phyloP scores from a whole-genome alignment of 2,797 vertebrate genomes.

The Meda fulgida region DNA sequence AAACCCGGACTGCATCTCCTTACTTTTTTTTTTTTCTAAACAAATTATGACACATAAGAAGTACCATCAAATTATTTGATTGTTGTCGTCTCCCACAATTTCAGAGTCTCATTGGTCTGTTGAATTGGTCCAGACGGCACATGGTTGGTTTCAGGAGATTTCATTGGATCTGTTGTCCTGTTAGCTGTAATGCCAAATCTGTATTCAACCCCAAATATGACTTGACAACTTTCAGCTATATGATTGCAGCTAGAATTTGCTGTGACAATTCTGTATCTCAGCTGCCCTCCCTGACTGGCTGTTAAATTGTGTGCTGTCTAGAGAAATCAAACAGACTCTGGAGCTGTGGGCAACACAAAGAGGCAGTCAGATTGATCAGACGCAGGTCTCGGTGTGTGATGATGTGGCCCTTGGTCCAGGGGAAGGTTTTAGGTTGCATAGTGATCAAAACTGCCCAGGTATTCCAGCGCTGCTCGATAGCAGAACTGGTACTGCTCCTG shows the following conservation, averaged over 20 bases:
- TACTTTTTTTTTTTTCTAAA: background rate
- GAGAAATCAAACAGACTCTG: constrained; percentile 34
- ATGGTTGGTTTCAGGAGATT: background rate
- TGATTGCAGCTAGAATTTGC: constrained; percentile 16
- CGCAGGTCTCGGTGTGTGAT: constrained; percentile 77
- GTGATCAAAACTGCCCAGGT: constrained; percentile 99
- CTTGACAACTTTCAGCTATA: constrained; percentile 18
- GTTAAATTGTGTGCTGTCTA: constrained; percentile 40
- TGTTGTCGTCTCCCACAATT: constrained; percentile 21
- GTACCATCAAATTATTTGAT: constrained; percentile 1
- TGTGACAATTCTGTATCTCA: constrained; percentile 19
- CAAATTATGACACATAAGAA: constrained; percentile 2
- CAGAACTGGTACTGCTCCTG: constrained; percentile 99
- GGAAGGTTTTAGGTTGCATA: constrained; percentile 96
- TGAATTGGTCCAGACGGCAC: constrained; percentile 39
- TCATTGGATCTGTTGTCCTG: background rate
- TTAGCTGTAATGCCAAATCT: background rate
- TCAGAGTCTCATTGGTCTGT: constrained; percentile 5
- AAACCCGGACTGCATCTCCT: constrained; percentile 11
- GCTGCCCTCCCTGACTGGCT: constrained; percentile 17
- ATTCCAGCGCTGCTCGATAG: constrained; percentile 96
- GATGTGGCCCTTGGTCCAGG: constrained; percentile 69
- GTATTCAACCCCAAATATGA: background rate
- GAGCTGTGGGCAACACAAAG: constrained; percentile 32
- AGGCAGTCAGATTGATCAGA: constrained; percentile 42